These are phyloP conservation scores for Lutjanus campechanus DNA, from an alignment of 2,797 vertebrate species.

Conservation along the genomic window DNA sequence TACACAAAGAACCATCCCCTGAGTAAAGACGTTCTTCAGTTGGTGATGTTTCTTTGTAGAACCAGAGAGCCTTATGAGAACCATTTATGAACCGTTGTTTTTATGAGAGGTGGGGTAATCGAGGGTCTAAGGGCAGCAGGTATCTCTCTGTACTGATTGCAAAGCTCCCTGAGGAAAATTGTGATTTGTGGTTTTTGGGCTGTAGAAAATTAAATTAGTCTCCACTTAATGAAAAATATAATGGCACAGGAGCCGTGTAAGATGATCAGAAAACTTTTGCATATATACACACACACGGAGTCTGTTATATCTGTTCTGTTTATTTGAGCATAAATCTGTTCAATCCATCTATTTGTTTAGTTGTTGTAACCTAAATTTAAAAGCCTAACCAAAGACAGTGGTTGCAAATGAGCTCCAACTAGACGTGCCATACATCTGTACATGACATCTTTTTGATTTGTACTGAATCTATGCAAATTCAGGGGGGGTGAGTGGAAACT, in stretches of 20 bases:
- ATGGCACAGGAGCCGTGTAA: background rate
- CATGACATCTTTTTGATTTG: slow-evolving; percentile 7
- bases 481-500: slow-evolving; percentile 34
- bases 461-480: slow-evolving; percentile 41
- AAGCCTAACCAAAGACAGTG: background rate
- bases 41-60: too few relatives aligned
- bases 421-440: background rate
- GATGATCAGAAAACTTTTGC: too few relatives aligned
- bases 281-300: background rate
- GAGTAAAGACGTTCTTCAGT: too few relatives aligned
- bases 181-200: too few relatives aligned
- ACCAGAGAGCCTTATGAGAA: too few relatives aligned
- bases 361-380: background rate
- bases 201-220: too few relatives aligned
- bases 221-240: background rate
- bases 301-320: slow-evolving; percentile 5
- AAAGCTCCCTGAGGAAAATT: too few relatives aligned
- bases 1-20: too few relatives aligned
- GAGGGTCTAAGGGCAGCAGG: too few relatives aligned
- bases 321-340: background rate
- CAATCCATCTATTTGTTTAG: background rate
- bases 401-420: slow-evolving; percentile 2
- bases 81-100: too few relatives aligned
- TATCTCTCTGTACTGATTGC: too few relatives aligned
- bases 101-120: too few relatives aligned